phyloP scores from a whole-genome alignment of 2,797 vertebrate species.

The Chaetophractus vellerosus region DNA sequence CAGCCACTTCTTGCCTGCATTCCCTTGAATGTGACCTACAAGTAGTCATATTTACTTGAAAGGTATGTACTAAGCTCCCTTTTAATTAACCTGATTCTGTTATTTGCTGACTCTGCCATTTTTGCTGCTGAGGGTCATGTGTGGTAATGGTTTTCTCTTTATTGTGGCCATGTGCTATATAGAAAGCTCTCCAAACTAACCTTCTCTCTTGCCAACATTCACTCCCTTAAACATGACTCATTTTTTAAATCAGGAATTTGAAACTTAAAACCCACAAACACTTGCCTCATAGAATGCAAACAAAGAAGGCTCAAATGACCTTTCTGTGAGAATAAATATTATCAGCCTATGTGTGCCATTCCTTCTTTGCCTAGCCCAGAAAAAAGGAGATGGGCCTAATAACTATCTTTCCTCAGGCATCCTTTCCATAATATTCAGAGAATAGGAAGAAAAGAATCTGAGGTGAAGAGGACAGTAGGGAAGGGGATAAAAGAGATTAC shows the following conservation, averaged over 20 bases:
- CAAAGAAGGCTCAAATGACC: background rate
- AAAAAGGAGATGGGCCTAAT: background rate
- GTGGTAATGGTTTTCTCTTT: conserved; percentile 31
- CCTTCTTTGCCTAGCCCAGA: background rate
- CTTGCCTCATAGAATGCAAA: conserved; percentile 62
- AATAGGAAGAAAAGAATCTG: conserved; percentile 26
- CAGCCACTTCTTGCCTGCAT: background rate
- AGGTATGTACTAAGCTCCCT: background rate
- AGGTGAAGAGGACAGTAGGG: background rate
- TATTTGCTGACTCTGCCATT: background rate
- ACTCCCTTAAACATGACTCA: background rate
- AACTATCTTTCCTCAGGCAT: background rate
- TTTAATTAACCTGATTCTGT: conserved; percentile 43
- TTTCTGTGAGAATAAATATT: conserved; percentile 47
- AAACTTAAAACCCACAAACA: conserved; percentile 39
- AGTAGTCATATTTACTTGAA: background rate
- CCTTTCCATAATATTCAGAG: conserved; percentile 40
- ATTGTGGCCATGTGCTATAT: background rate
- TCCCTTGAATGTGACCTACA: background rate
- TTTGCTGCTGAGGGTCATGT: background rate
- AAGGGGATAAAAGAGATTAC: conserved; percentile 29
- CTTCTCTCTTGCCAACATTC: conserved; percentile 30
- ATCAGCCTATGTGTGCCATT: background rate
- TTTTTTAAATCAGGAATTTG: conserved; percentile 44
- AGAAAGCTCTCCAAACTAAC: conserved; percentile 27